Evolutionary conservation across 2,113 vertebrate genomes (phyloP).

Genomic region (human (Homo sapiens)): DNA sequence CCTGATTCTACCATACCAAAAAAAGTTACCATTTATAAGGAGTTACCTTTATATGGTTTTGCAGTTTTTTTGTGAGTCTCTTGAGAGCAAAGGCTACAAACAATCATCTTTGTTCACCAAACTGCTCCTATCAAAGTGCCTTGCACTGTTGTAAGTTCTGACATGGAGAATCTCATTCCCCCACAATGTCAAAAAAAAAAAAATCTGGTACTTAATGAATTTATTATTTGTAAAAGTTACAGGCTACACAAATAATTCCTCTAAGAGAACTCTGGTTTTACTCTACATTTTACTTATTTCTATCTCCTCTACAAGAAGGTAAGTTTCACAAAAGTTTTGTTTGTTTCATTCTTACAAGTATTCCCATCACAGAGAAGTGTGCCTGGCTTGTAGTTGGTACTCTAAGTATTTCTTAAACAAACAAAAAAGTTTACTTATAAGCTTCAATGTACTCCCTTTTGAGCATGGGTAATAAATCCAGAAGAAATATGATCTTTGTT

Average conservation of each 20-base stretch:
- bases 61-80: neutral
- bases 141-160: neutral
- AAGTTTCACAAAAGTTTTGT: neutral
- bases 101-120: neutral
- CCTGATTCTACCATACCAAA: neutral
- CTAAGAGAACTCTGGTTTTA: neutral
- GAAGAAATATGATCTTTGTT: neutral
- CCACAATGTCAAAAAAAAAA: neutral
- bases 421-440: constrained; percentile 1
- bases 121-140: neutral
- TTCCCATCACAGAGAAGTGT: neutral
- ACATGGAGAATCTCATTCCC: neutral
- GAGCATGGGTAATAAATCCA: neutral
- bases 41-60: neutral
- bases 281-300: neutral
- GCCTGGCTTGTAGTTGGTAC: neutral
- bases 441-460: neutral
- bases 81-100: neutral
- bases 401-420: constrained; percentile 31
- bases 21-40: neutral
- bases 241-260: neutral
- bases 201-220: neutral
- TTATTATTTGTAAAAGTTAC: constrained; percentile 2
- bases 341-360: neutral
- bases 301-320: neutral